phyloP scores from a whole-genome alignment of 2,113 vertebrate genomes.

The Eolophus roseicapilla region DNA sequence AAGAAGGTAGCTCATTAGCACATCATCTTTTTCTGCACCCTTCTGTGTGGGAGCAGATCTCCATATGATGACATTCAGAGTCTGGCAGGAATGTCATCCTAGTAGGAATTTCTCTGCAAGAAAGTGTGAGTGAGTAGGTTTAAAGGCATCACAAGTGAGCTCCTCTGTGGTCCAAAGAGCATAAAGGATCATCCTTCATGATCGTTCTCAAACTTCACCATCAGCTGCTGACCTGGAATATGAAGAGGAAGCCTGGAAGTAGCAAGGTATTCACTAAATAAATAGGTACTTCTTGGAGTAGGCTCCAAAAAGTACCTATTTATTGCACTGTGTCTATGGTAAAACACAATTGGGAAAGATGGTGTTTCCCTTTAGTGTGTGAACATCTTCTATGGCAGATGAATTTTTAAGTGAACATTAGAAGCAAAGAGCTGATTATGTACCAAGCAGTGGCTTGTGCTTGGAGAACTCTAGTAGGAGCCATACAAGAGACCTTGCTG shows the following conservation, averaged over 20 bases:
- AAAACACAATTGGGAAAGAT: background rate
- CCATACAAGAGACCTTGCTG: background rate
- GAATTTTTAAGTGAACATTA: background rate
- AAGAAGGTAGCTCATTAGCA: slow-evolving; percentile 70
- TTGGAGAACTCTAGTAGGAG: background rate
- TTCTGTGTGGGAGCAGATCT: slow-evolving; percentile 68
- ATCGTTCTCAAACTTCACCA: background rate
- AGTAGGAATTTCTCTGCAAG: slow-evolving; percentile 30
- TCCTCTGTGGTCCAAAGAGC: background rate
- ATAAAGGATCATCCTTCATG: background rate
- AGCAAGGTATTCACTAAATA: background rate
- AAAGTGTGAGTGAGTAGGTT: background rate
- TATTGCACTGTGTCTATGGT: background rate
- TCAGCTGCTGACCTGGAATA: background rate
- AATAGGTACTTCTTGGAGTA: background rate
- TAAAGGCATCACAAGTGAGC: background rate
- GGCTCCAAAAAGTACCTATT: background rate
- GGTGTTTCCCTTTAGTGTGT: background rate
- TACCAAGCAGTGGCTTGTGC: background rate
- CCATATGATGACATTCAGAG: slow-evolving; percentile 71
- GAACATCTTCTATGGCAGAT: background rate
- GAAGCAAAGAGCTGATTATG: background rate
- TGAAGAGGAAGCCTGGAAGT: background rate
- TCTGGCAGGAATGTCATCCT: slow-evolving; percentile 36
- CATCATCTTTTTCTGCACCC: slow-evolving; percentile 64